These are phyloP conservation scores for Takifugu ocellatus DNA, from an alignment of 2,797 vertebrate species.

Conservation along the genomic window DNA sequence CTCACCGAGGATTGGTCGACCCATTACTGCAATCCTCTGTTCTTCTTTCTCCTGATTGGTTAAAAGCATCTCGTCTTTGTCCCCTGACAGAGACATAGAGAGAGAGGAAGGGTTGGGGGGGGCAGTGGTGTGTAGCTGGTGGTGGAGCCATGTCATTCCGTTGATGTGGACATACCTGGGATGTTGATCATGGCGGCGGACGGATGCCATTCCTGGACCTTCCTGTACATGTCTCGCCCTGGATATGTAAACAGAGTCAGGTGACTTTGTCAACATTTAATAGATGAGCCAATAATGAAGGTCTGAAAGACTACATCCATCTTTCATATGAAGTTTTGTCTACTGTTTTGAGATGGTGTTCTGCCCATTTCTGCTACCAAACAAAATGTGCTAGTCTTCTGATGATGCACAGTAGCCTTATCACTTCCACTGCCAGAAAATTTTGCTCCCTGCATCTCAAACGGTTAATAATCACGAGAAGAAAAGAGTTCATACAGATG, in stretches of 20 bases:
- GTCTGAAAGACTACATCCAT: too few species aligned
- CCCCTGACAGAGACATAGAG: conserved; percentile 65
- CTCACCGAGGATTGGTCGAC: conserved; percentile 87
- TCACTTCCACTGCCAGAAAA: too few species aligned
- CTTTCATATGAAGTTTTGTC: too few species aligned
- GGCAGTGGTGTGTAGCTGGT: neutral
- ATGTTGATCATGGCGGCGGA: conserved; percentile 81
- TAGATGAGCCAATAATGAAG: neutral
- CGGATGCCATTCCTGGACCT: conserved; percentile 86
- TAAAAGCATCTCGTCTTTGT: conserved; percentile 69
- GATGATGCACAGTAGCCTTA: too few species aligned
- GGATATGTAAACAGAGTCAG: conserved; percentile 32
- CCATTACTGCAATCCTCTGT: conserved; percentile 87
- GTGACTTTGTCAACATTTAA: neutral
- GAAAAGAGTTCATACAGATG: too few species aligned
- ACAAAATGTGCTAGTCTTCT: too few species aligned
- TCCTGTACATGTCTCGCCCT: conserved; percentile 91
- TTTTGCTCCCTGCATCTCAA: too few species aligned
- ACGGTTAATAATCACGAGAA: too few species aligned
- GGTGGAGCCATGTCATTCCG: neutral
- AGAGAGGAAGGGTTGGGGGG: neutral
- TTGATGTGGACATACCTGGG: conserved; percentile 74
- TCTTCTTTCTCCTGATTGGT: conserved; percentile 89
- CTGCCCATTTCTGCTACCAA: too few species aligned
- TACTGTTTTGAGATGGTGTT: too few species aligned